Percentiles rank a stretch among this genome's conserved stretches.
These are phyloP conservation scores for Cercopithecus neglectus DNA, from an alignment of 2,797 vertebrate species.

Conservation along the genomic window DNA sequence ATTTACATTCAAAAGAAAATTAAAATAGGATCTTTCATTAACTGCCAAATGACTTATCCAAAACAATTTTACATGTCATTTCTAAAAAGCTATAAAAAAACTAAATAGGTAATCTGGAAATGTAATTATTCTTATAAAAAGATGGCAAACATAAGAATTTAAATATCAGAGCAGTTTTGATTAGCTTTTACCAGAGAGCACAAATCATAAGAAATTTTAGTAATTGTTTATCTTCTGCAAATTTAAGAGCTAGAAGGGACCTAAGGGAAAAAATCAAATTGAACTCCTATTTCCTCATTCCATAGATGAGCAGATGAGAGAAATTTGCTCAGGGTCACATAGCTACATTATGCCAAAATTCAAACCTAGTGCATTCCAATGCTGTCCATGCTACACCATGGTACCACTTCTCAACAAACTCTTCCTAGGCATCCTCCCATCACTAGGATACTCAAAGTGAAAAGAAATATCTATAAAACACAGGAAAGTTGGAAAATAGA, in stretches of 20 bases:
- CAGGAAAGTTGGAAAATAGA: background rate
- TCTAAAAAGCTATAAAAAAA: conserved; percentile 23
- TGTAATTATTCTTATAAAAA: conserved; percentile 4
- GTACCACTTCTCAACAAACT: background rate
- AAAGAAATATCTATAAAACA: conserved; percentile 23
- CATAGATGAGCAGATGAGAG: background rate
- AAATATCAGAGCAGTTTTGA: background rate
- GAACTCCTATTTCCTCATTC: background rate
- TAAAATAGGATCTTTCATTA: background rate
- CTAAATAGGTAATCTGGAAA: background rate
- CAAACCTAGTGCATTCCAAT: background rate
- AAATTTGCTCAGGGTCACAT: background rate
- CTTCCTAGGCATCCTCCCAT: background rate
- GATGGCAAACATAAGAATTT: background rate
- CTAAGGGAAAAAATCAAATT: background rate
- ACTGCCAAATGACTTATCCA: conserved; percentile 38
- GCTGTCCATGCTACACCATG: background rate
- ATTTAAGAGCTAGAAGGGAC: background rate
- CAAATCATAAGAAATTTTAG: background rate
- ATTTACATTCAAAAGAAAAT: background rate
- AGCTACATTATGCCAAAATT: background rate
- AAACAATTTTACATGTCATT: conserved; percentile 40
- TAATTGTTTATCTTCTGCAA: background rate
- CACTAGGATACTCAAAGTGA: background rate
- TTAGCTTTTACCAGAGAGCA: background rate